phyloP scores from a whole-genome alignment of 2,888 invertebrate genomes.

The Tiliacea citrago region DNA sequence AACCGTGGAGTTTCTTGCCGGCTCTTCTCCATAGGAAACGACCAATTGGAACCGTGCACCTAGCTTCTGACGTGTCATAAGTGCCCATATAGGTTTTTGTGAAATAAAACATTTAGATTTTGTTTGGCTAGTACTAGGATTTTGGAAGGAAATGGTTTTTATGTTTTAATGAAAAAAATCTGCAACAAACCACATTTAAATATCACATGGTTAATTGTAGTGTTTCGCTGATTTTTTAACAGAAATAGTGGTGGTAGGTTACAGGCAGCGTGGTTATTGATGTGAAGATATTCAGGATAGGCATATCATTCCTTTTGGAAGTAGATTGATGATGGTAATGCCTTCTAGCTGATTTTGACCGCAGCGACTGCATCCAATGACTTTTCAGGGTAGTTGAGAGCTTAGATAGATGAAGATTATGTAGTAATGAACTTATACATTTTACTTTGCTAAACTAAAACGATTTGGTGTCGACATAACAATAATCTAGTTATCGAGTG shows the following conservation, averaged over 20 bases:
- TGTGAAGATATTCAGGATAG: neutral
- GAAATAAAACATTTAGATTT: neutral
- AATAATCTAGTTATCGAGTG: no score
- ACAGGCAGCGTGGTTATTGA: neutral
- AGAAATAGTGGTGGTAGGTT: neutral
- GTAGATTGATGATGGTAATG: neutral
- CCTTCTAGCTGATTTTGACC: neutral
- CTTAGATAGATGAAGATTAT: neutral
- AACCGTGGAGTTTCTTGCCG: no score
- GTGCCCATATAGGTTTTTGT: no score
- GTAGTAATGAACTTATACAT: neutral
- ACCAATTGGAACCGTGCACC: no score
- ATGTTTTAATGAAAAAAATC: neutral
- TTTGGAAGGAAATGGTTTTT: neutral
- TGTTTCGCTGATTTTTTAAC: neutral
- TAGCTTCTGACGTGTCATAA: no score
- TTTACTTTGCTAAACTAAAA: no score
- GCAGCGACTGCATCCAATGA: neutral
- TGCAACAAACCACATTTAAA: no score
- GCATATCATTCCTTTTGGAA: neutral
- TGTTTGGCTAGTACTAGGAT: constrained; percentile 4
- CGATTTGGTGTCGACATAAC: no score
- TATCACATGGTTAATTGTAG: neutral
- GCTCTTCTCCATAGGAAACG: no score
- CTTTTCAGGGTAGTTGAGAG: neutral